A percentile compares a stretch with the other conserved stretches of the same genome.
These are phyloP conservation scores for Pemphigus obesinymphae DNA, from an alignment of 1,140 invertebrate genomes.

Conservation along the genomic window DNA sequence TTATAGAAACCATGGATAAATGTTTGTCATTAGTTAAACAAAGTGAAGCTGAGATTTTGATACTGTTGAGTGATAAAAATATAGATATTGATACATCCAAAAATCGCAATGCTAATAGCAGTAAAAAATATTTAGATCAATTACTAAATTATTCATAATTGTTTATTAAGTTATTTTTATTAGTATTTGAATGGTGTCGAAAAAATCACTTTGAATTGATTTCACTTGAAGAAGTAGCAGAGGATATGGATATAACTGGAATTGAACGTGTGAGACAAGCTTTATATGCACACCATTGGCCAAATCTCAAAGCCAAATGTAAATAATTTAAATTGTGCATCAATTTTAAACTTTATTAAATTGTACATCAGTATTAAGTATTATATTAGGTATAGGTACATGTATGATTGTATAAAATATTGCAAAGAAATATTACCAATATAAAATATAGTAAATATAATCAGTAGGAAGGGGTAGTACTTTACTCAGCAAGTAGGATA, in stretches of 20 bases:
- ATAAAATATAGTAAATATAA: no score
- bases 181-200: slow-evolving; percentile 32
- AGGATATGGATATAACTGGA: slow-evolving; percentile 23
- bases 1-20: slow-evolving; percentile 9
- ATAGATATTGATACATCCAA: neutral
- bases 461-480: no score
- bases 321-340: neutral
- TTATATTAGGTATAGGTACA: no score
- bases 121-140: neutral
- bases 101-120: no score
- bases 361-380: neutral
- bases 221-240: slow-evolving; percentile 1
- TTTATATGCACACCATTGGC: slow-evolving; percentile 26
- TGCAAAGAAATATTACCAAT: no score
- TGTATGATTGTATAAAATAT: no score
- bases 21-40: slow-evolving; percentile 8
- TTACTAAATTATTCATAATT: neutral
- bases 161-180: no score
- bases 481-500: no score
- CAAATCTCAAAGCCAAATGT: slow-evolving; percentile 32
- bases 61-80: slow-evolving; percentile 19
- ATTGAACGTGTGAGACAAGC: slow-evolving; percentile 37
- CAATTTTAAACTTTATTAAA: neutral
- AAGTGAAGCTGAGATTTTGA: slow-evolving; percentile 21
- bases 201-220: slow-evolving; percentile 33